Base-by-base conservation (phyloP, 35 echinoderm and acorn worm genomes). In the Holothuria glaberrima region DNA sequence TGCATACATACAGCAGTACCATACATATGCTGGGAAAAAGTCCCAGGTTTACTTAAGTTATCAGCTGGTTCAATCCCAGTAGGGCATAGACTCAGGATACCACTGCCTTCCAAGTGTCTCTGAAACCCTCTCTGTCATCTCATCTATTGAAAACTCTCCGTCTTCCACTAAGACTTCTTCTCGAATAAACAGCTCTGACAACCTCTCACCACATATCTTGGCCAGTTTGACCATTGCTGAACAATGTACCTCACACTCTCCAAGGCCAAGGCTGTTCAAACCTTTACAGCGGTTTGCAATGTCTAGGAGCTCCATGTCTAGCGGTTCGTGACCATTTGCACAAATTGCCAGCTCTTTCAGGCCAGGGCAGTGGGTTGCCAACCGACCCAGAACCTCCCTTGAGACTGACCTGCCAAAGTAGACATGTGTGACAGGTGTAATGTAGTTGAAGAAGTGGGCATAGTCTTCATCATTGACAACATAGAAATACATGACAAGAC, bases 391-490 rank as follows among this genome's bases (percentile, higher is more conserved):
- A 22, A 95, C 88, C 59, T 92, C 94, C 36, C 62, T 85, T 25
- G 94, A 92, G 19, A 95, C 91, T 30, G 91, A 95, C 16, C 91
- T 88, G 1, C 94, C 90, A 82, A 95, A 95, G 48, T 86, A 95
- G 30, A 92, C 75, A 71, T 95, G 94, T 5, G 94, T 97, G 18
- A 90, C 91, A 0, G 94, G 94, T 9, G 38, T 89, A 24, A 77
- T 87, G 34, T 65, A 89, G 24, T 75, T 71, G 79, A 95, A 95
- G 80, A 95, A 95, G 25, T 85, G 69, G 29, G 75, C 80, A 58
- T 85, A 97, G 77, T 93, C 66, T 21, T 61, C 87, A 65, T 95
- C 86, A 26, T 90, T 83, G 12, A 89, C 73, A 17, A 95, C 79
- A 54, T 86, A 95, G 80, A 95, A 95, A 48, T 82, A 68, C 90